Evolutionary conservation across 1,140 invertebrate genomes (phyloP).

Genomic region (Scaptomyza graminum): DNA sequence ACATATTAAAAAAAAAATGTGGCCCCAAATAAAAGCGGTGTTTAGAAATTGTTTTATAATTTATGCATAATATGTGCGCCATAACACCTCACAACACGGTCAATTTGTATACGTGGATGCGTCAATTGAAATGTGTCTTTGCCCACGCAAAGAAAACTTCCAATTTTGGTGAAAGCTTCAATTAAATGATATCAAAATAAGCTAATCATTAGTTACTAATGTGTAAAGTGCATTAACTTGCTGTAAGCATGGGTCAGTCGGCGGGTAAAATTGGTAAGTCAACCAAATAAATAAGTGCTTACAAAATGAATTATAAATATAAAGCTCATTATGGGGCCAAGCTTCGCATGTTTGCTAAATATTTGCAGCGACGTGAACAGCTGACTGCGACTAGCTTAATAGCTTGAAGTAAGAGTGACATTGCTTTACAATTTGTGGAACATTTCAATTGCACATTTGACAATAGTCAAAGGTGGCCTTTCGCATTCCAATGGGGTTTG

Average conservation of each 20-base stretch:
- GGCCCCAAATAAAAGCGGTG: conserved; percentile 31
- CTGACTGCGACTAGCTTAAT: neutral
- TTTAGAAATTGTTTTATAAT: conserved; percentile 43
- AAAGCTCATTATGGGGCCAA: neutral
- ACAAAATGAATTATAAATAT: conserved; percentile 16
- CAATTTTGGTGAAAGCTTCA: conserved; percentile 25
- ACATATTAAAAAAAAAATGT: conserved; percentile 43
- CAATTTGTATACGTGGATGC: conserved; percentile 24
- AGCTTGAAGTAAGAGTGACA: neutral
- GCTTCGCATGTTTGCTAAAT: neutral
- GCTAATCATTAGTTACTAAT: conserved; percentile 49
- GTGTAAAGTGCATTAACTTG: conserved; percentile 41
- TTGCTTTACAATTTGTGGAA: neutral
- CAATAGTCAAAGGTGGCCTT: conserved; percentile 36
- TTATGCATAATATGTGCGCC: conserved; percentile 27
- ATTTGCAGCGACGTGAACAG: neutral
- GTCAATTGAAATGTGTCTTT: conserved; percentile 24
- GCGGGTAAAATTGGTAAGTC: conserved; percentile 82
- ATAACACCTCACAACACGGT: neutral
- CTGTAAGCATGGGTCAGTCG: conserved; percentile 72
- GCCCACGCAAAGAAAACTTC: conserved; percentile 38
- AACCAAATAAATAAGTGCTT: neutral
- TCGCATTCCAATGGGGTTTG: conserved; percentile 68
- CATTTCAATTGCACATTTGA: conserved; percentile 14
- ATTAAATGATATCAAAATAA: conserved; percentile 47